phyloP scores from a whole-genome alignment of 2,888 invertebrate species.

The Capitulum mitella region DNA sequence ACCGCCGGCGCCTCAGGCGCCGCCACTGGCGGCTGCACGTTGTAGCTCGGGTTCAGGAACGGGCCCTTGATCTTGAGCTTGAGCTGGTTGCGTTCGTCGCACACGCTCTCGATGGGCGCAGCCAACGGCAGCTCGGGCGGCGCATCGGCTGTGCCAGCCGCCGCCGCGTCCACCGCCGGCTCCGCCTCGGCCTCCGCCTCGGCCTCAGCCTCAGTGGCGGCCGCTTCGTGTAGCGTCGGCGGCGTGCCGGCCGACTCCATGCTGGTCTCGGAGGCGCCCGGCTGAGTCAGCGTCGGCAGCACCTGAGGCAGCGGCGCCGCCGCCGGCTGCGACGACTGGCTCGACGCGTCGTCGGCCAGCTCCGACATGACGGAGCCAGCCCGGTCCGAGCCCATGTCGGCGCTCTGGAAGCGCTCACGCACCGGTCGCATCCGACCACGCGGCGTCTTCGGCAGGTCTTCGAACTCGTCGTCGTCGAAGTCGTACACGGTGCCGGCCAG shows the following conservation, averaged over 20 bases:
- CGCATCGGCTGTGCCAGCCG: background rate
- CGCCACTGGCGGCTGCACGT: slow-evolving; percentile 47
- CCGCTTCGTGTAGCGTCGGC: background rate
- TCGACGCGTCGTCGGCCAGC: slow-evolving; percentile 27
- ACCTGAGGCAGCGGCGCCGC: slow-evolving; percentile 15
- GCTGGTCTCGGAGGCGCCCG: background rate
- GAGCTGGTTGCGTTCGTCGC: slow-evolving; percentile 55
- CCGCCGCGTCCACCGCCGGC: background rate
- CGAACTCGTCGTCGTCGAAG: slow-evolving; percentile 60
- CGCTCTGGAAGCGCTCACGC: slow-evolving; percentile 12
- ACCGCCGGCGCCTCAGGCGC: slow-evolving; percentile 30
- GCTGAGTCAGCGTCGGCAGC: slow-evolving; percentile 17
- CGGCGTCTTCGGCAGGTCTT: slow-evolving; percentile 45
- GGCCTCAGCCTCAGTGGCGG: background rate
- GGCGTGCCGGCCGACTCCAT: slow-evolving; percentile 20
- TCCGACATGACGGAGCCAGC: background rate
- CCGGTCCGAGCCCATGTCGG: slow-evolving; percentile 9
- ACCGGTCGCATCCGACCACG: background rate
- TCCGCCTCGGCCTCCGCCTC: background rate
- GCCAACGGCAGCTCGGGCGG: slow-evolving; percentile 12
- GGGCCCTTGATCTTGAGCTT: slow-evolving; percentile 89
- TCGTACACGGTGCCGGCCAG: slow-evolving; percentile 68
- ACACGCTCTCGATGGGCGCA: background rate
- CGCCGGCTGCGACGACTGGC: slow-evolving; percentile 24
- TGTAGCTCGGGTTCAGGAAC: slow-evolving; percentile 64